phyloP scores from a whole-genome alignment of 2,113 vertebrate genomes.

The Neotoma lepida region DNA sequence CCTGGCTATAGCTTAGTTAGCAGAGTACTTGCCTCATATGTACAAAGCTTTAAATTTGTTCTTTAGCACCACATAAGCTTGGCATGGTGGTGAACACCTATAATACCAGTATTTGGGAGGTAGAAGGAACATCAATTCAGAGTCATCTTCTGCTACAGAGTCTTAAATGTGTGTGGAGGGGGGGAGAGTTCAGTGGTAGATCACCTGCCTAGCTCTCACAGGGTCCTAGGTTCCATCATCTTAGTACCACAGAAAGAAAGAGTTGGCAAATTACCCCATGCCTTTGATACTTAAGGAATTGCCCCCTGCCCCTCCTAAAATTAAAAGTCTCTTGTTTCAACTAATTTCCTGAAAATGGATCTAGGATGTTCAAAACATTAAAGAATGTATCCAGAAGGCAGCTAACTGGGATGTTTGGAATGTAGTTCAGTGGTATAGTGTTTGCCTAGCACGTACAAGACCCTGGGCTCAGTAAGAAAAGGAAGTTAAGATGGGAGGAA shows the following conservation, averaged over 20 bases:
- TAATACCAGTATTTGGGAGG: neutral
- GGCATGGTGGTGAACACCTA: neutral
- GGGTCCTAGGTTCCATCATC: neutral
- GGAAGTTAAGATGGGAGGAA: neutral
- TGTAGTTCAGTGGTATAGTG: neutral
- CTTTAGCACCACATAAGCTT: neutral
- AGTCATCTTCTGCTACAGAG: neutral
- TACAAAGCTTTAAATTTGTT: neutral
- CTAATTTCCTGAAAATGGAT: neutral
- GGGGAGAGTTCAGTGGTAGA: neutral
- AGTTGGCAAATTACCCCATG: neutral
- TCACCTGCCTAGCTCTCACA: neutral
- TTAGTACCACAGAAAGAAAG: neutral
- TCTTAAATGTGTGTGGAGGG: neutral
- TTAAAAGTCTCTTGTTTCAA: constrained; percentile 8
- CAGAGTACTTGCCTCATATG: neutral
- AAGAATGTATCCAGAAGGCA: neutral
- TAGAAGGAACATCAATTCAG: neutral
- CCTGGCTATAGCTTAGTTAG: neutral
- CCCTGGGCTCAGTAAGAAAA: neutral
- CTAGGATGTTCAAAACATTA: neutral
- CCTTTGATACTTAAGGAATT: neutral
- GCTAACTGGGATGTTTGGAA: neutral
- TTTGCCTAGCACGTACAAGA: neutral
- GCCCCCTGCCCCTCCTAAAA: neutral